Percentiles rank a stretch among this genome's conserved stretches.
phyloP scores from a whole-genome alignment of 2,888 invertebrate genomes.

The Synergus laeviventris region DNA sequence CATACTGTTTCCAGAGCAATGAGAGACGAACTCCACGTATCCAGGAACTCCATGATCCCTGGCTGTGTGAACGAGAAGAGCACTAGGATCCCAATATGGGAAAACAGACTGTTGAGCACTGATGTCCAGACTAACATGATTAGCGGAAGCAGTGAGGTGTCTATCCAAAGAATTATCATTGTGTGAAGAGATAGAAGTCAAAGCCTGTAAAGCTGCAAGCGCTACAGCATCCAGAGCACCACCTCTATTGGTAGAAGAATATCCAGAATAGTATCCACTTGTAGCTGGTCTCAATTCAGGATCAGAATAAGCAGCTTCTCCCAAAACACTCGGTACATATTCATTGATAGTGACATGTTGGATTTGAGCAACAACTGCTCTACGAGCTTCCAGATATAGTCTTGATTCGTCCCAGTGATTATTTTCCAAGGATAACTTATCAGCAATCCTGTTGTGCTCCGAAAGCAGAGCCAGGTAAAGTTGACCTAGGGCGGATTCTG shows the following conservation, averaged over 20 bases:
- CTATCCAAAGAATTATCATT: slow-evolving; percentile 77
- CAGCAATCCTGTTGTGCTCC: slow-evolving; percentile 89
- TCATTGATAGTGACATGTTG: slow-evolving; percentile 92
- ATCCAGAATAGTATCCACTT: slow-evolving; percentile 86
- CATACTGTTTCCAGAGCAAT: slow-evolving; percentile 74
- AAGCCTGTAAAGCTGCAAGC: slow-evolving; percentile 84
- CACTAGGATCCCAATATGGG: slow-evolving; percentile 68
- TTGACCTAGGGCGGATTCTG: slow-evolving; percentile 81
- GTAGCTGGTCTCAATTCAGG: slow-evolving; percentile 80
- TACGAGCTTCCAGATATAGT: slow-evolving; percentile 85
- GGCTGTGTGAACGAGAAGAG: slow-evolving; percentile 80
- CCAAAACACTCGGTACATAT: slow-evolving; percentile 87
- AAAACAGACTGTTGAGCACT: slow-evolving; percentile 60
- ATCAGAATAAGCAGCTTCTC: slow-evolving; percentile 82
- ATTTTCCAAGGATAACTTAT: slow-evolving; percentile 83
- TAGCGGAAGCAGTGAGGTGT: slow-evolving; percentile 82
- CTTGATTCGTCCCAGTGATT: slow-evolving; percentile 88
- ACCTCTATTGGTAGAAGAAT: slow-evolving; percentile 88
- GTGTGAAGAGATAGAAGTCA: slow-evolving; percentile 84
- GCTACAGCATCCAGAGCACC: slow-evolving; percentile 89
- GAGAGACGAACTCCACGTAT: slow-evolving; percentile 83
- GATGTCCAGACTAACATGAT: slow-evolving; percentile 79
- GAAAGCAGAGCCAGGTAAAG: slow-evolving; percentile 84
- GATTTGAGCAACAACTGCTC: slow-evolving; percentile 86
- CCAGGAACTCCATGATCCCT: slow-evolving; percentile 90